Conservation (phyloP, 2,113 vertebrate genomes). For the Hucho hucho region DNA sequence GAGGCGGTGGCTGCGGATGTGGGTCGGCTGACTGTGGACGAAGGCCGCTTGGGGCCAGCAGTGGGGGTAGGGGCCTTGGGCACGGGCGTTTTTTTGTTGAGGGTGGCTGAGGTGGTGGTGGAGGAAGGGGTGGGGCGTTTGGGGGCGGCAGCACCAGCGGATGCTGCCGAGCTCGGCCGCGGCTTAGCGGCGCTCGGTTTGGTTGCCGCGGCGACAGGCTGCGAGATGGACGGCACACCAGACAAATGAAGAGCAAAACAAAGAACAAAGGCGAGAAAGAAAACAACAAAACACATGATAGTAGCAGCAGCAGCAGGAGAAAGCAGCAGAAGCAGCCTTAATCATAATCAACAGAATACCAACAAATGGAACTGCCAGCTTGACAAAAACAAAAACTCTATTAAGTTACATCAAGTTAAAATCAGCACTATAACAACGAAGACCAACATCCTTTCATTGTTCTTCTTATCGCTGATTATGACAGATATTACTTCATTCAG, state of each 20-base stretch:
- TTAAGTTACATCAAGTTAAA: neutral
- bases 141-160: conserved; percentile 57
- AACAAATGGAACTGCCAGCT: neutral
- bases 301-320: conserved; percentile 48
- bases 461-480: neutral
- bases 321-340: conserved; percentile 48
- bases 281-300: conserved; percentile 48
- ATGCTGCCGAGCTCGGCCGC: conserved; percentile 60
- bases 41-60: conserved; percentile 63
- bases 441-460: neutral
- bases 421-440: neutral
- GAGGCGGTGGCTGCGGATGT: conserved; percentile 34
- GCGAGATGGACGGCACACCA: conserved; percentile 50
- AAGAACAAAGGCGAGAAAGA: conserved; percentile 37
- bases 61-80: conserved; percentile 65
- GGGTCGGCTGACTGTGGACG: conserved; percentile 51
- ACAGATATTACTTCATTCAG: no score
- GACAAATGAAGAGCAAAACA: conserved; percentile 59
- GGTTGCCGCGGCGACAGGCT: conserved; percentile 74
- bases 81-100: conserved; percentile 80
- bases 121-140: conserved; percentile 76
- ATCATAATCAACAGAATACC: conserved; percentile 15
- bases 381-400: neutral
- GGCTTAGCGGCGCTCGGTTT: conserved; percentile 77
- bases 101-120: conserved; percentile 57